Conservation (phyloP, 2,797 vertebrate genomes). For the Mormyrus hasselquistii region DNA sequence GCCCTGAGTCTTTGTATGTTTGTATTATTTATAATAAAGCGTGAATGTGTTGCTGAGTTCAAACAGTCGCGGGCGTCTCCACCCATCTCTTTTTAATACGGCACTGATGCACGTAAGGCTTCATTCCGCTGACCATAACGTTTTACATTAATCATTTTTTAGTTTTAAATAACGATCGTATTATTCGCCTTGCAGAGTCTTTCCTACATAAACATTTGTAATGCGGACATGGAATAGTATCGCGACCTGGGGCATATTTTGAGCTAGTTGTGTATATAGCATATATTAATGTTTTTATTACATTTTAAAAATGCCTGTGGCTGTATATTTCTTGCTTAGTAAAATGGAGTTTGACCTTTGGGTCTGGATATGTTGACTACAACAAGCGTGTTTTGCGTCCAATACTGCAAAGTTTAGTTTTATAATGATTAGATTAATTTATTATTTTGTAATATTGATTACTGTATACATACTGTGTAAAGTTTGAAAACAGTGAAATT, state of each 20-base stretch:
- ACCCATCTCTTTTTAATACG: background rate
- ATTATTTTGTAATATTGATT: slow-evolving; percentile 81
- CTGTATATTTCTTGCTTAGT: slow-evolving; percentile 81
- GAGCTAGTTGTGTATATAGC: slow-evolving; percentile 54
- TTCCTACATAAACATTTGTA: slow-evolving; percentile 23
- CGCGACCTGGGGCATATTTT: slow-evolving; percentile 38
- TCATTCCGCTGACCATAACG: background rate
- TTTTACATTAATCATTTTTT: background rate
- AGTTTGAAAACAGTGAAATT: slow-evolving; percentile 94
- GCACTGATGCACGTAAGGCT: slow-evolving; percentile 40
- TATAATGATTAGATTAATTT: slow-evolving; percentile 97
- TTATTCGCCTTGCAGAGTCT: background rate
- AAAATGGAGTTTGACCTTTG: slow-evolving; percentile 74
- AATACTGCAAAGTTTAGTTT: slow-evolving; percentile 94
- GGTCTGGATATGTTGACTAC: slow-evolving; percentile 77
- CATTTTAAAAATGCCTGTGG: slow-evolving; percentile 59
- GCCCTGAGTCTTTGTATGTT: slow-evolving; percentile 51
- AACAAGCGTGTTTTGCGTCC: slow-evolving; percentile 80
- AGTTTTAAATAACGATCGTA: background rate
- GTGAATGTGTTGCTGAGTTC: slow-evolving; percentile 46
- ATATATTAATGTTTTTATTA: slow-evolving; percentile 52
- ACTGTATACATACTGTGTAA: slow-evolving; percentile 90
- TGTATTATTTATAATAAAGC: slow-evolving; percentile 43
- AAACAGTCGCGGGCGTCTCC: background rate
- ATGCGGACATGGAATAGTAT: slow-evolving; percentile 50